Evolutionary conservation across 2,797 vertebrate genomes (phyloP), one percentile per base, ranked within the genome.

Genomic region (Onychomys arenicola): DNA sequence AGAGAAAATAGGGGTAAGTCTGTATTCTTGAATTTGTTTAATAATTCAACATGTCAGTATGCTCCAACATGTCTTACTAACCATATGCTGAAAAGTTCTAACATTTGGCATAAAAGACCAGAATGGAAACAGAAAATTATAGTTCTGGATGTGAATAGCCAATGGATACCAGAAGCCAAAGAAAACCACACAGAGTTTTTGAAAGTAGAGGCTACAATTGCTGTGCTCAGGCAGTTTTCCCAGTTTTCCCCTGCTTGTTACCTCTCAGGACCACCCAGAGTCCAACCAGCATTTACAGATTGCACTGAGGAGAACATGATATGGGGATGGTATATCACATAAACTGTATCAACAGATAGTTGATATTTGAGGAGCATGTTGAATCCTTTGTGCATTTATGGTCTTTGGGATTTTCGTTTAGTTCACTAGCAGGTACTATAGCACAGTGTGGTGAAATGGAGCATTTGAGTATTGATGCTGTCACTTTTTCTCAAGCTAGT

Each of bases 71-170:
- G 14, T 76, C 69, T 93, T 86, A 77, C 77, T 76, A 69, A 49
- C 8, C 14, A 11, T 90, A 77, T 87, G 94, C 49, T 90, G 43
- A 90, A 71, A 80, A 73, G 29, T 86, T 86, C 59, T 84, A 84
- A 52, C 43, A 34, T 91, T 93, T 40, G 76, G 23, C 29, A 40
- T 75, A 85, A 82, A 92, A 92, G 37, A 34, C 81, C 57, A 81
- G 71, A 89, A 94, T 67, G 78, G 78, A 80, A 97, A 91, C 82
- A 88, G 65, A 78, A 96, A 98, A 97, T 96, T 96, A 96, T 29
- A 92, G 78, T 76, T 76, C 40, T 87, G 17, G 6, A 40, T 67
- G 76, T 81, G 88, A 96, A 91, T 78, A 78, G 16, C 73, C 82
- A 91, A 57, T 61, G 93, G 23, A 69, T 95, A 13, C 85, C 89